Evolutionary conservation across 2,113 vertebrate species (phyloP), one percentile per base, ranked within the genome.

Genomic region (Brienomyrus longianalis): DNA sequence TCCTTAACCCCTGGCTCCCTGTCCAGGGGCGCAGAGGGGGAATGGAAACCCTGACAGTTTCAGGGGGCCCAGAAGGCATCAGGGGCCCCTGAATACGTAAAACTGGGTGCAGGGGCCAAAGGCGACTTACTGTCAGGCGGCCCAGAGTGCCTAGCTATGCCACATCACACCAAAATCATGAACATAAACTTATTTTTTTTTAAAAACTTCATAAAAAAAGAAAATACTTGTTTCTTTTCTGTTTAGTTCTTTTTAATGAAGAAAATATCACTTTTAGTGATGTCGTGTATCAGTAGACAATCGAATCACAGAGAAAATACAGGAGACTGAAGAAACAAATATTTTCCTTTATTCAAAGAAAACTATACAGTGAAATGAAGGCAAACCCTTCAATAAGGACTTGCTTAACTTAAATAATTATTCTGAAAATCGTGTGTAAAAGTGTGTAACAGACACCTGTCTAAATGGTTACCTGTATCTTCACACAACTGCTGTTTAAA

Each of bases 341-440:
- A 97, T 97, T 98, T 97, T 97, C 97, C 97, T 99, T 99, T 99
- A 99, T 99, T 98, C 54, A 92, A 52, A 92, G 88, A 92, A 70
- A 90, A 83, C 89, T 93, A 90, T 88, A 94, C 93, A 51, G 45
- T 47, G 47, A 66, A 47, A 87, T 90, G 43, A n/a, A 88, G 1
- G 31, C 19, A 54, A 80, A n/a, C 74, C 90, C 88, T 59, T 8
- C 90, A 87, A 88, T 56, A 43, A 54, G 50, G 17, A 66, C 87
- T 27, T 39, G 35, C 51, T 27, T 13, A 90, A 87, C 74, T 89
- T 47, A 86, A 86, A 48, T 13, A 52, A 86, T 35, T 19, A 56
- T 54, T 87, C 47, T 85, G 70, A 77, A 77, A 43, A 77, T 17
- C 7, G 31, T 31, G 31, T 1, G 31, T 31, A 31, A 17, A 39